Percentiles rank a stretch among this genome's conserved stretches.
Evolutionary conservation across 2,113 vertebrate genomes (phyloP).

Genomic region (Cyprinodon variegatus): DNA sequence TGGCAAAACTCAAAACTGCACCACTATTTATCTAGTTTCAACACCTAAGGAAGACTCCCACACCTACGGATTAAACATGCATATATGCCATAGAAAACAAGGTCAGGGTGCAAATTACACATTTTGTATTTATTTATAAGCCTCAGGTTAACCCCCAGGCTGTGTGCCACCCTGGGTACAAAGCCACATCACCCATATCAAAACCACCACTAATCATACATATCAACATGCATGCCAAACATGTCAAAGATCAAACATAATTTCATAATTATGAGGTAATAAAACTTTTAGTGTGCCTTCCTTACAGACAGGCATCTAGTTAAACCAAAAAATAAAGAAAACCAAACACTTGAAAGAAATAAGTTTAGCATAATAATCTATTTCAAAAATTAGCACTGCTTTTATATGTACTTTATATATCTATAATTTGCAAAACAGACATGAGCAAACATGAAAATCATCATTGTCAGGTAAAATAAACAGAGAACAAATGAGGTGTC

Average conservation of each 20-base stretch:
- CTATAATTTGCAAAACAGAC: conserved; percentile 23
- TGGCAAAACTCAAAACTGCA: neutral
- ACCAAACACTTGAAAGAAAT: conserved; percentile 20
- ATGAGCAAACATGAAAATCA: conserved; percentile 54
- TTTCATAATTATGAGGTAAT: conserved; percentile 42
- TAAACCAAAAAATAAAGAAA: conserved; percentile 55
- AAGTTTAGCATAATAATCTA: conserved; percentile 21
- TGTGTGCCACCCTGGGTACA: neutral
- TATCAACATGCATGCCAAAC: conserved; percentile 38
- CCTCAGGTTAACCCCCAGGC: neutral
- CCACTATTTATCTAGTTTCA: neutral
- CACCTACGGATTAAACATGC: neutral
- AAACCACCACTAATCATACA: neutral
- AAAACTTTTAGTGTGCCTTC: conserved; percentile 21
- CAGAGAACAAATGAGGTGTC: conserved; percentile 44
- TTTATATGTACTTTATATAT: conserved; percentile 16
- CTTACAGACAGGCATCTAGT: conserved; percentile 35
- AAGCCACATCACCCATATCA: conserved; percentile 10
- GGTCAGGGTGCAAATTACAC: neutral
- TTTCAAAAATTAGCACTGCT: conserved; percentile 34
- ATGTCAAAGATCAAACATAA: conserved; percentile 32
- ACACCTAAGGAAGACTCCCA: neutral
- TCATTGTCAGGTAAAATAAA: conserved; percentile 48
- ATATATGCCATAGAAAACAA: neutral
- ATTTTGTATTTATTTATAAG: neutral